These are phyloP conservation scores for Brachyhypopomus gauderio DNA, from an alignment of 2,113 vertebrate genomes.

Conservation along the genomic window DNA sequence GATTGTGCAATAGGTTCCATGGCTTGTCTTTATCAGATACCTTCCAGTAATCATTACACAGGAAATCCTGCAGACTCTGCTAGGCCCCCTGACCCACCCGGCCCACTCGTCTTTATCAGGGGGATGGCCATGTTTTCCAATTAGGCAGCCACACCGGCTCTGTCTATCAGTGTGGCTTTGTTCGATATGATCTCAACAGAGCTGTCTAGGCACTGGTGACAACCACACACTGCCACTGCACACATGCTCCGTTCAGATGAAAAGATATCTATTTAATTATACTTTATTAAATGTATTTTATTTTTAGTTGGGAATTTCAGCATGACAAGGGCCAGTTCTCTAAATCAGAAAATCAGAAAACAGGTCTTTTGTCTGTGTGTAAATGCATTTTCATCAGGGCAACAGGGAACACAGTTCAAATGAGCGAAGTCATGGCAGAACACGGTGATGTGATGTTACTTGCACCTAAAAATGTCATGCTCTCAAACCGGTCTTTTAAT, in stretches of 20 bases:
- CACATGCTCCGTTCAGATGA: neutral
- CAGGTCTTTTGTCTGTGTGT: neutral
- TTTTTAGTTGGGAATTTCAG: neutral
- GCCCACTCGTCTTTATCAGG: slow-evolving; percentile 42
- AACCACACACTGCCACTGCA: neutral
- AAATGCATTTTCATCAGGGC: neutral
- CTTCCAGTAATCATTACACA: neutral
- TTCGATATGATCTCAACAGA: slow-evolving; percentile 14
- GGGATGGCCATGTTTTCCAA: slow-evolving; percentile 39
- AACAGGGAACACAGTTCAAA: neutral
- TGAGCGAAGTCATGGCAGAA: neutral
- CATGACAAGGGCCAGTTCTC: neutral
- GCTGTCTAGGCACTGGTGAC: neutral
- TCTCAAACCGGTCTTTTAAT: neutral
- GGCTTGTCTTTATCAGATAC: neutral
- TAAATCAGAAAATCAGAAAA: too few species aligned
- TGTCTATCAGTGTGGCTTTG: slow-evolving; percentile 16
- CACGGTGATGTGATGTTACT: too few species aligned
- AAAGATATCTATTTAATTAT: neutral
- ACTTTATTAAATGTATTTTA: too few species aligned
- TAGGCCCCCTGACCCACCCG: neutral
- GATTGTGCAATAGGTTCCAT: slow-evolving; percentile 7
- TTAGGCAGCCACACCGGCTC: slow-evolving; percentile 4
- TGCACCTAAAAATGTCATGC: too few species aligned
- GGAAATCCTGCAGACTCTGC: neutral